Percentiles rank a stretch among this genome's conserved stretches.
These are phyloP conservation scores for Limosa lapponica DNA, from an alignment of 2,797 vertebrate species.

Conservation along the genomic window DNA sequence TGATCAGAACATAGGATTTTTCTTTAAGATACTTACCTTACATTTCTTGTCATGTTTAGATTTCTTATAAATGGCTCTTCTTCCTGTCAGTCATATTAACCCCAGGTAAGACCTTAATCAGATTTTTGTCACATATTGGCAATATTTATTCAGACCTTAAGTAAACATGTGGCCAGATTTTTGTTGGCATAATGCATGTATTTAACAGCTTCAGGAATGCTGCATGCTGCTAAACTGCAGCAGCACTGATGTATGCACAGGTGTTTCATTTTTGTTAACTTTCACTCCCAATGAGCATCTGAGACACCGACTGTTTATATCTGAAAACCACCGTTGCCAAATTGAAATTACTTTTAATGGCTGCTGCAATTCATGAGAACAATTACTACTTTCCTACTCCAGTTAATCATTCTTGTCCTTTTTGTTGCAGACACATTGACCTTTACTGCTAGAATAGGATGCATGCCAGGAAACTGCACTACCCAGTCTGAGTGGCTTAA, in stretches of 20 bases:
- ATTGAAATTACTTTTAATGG: constrained; percentile 70
- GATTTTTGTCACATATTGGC: constrained; percentile 41
- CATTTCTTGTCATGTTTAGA: not conserved
- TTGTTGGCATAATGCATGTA: constrained; percentile 52
- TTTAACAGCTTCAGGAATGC: constrained; percentile 69
- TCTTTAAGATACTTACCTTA: not conserved
- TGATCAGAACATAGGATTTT: not conserved
- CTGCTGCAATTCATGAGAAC: constrained; percentile 54
- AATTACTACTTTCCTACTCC: constrained; percentile 19
- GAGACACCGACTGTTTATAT: constrained; percentile 63
- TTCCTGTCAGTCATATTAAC: constrained; percentile 44
- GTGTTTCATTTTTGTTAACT: constrained; percentile 75
- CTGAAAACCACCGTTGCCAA: constrained; percentile 53
- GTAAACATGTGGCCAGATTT: constrained; percentile 56
- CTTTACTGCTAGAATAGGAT: not conserved
- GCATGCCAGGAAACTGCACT: not conserved
- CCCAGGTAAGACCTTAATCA: constrained; percentile 42
- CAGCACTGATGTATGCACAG: constrained; percentile 59
- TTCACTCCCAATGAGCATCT: constrained; percentile 57
- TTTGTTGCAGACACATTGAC: not conserved
- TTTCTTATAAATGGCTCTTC: constrained; percentile 36
- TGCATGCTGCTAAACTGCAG: constrained; percentile 18
- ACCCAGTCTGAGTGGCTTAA: not conserved
- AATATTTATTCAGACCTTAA: constrained; percentile 69
- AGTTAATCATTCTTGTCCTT: constrained; percentile 15